phyloP scores from a whole-genome alignment of 35 echinoderm and acorn worm genomes.

The Anneissia japonica region DNA sequence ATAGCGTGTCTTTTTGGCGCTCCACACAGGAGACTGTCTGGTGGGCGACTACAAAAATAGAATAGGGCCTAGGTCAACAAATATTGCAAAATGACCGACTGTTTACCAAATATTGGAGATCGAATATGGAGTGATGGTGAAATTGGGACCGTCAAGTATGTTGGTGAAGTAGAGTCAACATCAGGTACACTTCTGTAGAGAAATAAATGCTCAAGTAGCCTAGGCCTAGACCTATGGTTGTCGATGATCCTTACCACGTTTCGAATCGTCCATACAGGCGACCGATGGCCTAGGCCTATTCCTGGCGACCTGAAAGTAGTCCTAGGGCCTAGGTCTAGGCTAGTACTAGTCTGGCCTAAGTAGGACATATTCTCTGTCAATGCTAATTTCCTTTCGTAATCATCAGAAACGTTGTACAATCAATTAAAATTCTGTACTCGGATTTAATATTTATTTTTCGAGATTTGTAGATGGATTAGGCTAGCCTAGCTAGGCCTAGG shows the following conservation, averaged over 20 bases:
- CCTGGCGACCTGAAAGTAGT: no score
- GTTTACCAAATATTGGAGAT: slow-evolving; percentile 17
- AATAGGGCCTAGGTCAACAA: background rate
- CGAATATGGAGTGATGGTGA: slow-evolving; percentile 67
- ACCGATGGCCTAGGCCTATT: background rate
- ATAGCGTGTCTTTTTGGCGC: no score
- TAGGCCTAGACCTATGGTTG: background rate
- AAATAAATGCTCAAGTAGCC: background rate
- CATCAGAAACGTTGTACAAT: no score
- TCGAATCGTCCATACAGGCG: no score
- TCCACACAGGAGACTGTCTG: background rate
- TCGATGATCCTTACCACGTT: background rate
- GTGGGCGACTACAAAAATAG: no score
- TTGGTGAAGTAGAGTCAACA: slow-evolving; percentile 74
- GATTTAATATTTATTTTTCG: no score
- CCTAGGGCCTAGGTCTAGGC: background rate
- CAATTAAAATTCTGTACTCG: no score
- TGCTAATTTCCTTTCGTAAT: no score
- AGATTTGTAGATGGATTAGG: no score
- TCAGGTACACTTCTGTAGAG: no score
- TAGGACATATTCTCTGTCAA: no score
- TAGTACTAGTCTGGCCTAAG: background rate
- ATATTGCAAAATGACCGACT: background rate
- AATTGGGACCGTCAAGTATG: slow-evolving; percentile 60
- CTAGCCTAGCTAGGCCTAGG: no score